phyloP scores from a whole-genome alignment of 2,113 vertebrate genomes.

The Silurus glanis region DNA sequence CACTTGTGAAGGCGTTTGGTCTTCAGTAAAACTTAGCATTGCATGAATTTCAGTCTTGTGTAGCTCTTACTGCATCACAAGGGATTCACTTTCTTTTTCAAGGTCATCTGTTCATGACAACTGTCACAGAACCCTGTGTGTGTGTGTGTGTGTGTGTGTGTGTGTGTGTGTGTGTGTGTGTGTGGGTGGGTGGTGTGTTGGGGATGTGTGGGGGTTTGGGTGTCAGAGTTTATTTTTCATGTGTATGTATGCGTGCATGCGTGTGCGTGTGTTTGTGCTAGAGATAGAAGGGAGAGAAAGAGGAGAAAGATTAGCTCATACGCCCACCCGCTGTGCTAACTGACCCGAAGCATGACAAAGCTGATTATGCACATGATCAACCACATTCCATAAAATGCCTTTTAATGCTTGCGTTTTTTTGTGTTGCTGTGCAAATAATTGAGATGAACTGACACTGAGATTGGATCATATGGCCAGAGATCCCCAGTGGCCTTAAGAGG shows the following conservation, averaged over 20 bases:
- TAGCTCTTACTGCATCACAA: slow-evolving; percentile 17
- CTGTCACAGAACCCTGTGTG: neutral
- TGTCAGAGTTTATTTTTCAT: too few species aligned
- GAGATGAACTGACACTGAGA: neutral
- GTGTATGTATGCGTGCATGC: too few species aligned
- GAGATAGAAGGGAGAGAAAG: slow-evolving; percentile 75
- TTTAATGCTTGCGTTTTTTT: neutral
- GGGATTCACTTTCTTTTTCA: slow-evolving; percentile 36
- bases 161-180: neutral
- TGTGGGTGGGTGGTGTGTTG: neutral
- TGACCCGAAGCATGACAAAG: neutral
- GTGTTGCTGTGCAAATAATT: neutral
- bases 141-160: neutral
- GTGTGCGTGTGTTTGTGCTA: neutral
- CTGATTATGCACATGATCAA: neutral
- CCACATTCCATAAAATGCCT: neutral
- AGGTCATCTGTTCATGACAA: slow-evolving; percentile 32
- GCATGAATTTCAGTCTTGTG: slow-evolving; percentile 4
- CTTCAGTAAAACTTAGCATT: neutral
- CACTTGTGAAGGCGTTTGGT: neutral
- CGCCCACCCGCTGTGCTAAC: slow-evolving; percentile 18
- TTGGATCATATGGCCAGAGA: neutral
- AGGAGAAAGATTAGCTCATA: slow-evolving; percentile 61
- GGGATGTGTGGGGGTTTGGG: too few species aligned
- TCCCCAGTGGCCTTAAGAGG: slow-evolving; percentile 28